Evolutionary conservation across 1,140 invertebrate species (phyloP), one percentile per base, ranked within the genome.

Genomic region (Papilio xuthus): DNA sequence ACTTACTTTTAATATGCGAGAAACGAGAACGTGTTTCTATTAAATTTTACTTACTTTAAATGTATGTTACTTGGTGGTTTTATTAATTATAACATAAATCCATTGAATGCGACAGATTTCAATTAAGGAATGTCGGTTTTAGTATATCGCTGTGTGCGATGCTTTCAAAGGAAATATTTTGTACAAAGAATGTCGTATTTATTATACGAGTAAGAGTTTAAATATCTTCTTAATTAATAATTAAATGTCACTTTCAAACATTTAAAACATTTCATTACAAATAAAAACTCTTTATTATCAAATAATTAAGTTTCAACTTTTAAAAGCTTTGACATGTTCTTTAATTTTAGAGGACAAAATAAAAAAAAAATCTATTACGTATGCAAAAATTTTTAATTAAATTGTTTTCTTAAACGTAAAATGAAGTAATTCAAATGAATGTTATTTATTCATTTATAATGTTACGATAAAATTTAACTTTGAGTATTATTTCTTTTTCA

Each of bases 61-160:
- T 63, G 13, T 23, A 63, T 60, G 73, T 56, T 60, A 60, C 73
- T 60, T 9, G 15, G 32, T 56, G 23, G 32, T 75, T 28, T 32
- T 75, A 56, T 37, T 41, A 56, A 37, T 32, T 37, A 60, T 74
- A 74, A 12, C 20, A 75, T 75, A 75, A 75, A 75, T 75, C 28
- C 50, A 13, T 75, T 75, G 50, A 37, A 20, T 60, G 73, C 47
- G 73, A 75, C 73, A 75, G 50, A 75, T 75, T 75, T 75, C 73
- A 75, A 75, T 75, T 75, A 56, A 75, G 73, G 50, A 75, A 75
- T 75, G 73, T 41, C 70, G 70, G 70, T 72, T 41, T 47, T 47
- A 72, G 70, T 26, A 47, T 42, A 47, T 72, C 37, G 70, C n/a
- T 20, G 23, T 72, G 23, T 37, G 28, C 28, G 15, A 69, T 26